These are phyloP conservation scores for Grapholita molesta DNA, from an alignment of 1,140 invertebrate genomes.

Conservation along the genomic window DNA sequence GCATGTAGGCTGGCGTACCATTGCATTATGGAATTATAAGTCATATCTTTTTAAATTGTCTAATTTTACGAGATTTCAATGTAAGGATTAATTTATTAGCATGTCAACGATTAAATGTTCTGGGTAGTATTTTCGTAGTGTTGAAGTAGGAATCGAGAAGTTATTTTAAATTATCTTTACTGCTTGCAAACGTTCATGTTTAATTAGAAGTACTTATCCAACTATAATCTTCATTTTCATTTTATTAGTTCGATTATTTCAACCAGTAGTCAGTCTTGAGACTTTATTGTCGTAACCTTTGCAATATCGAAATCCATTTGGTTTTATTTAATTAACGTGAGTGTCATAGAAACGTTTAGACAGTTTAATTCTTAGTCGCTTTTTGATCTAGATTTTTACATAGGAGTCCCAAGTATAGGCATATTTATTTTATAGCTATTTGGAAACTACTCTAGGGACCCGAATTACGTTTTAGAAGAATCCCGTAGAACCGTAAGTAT, in stretches of 20 bases:
- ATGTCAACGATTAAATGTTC: slow-evolving; percentile 6
- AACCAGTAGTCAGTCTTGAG: background rate
- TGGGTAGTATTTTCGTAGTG: background rate
- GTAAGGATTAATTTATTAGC: slow-evolving; percentile 12
- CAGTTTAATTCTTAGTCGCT: background rate
- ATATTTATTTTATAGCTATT: background rate
- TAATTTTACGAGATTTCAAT: slow-evolving; percentile 12
- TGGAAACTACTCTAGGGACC: background rate
- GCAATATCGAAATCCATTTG: background rate
- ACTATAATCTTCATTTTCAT: background rate
- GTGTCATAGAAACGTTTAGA: background rate
- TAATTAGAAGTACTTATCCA: background rate
- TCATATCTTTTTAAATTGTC: slow-evolving; percentile 15
- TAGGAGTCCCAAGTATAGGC: background rate
- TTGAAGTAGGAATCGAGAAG: background rate
- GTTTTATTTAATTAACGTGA: background rate
- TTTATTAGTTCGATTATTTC: background rate
- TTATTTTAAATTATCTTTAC: background rate
- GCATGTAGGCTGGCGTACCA: slow-evolving; percentile 65
- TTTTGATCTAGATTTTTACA: background rate
- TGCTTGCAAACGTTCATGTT: slow-evolving; percentile 13
- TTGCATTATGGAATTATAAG: slow-evolving; percentile 45
- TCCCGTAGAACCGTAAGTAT: slow-evolving; percentile 4
- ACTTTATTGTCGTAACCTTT: background rate
- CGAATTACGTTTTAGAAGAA: background rate